Base-by-base conservation (phyloP, 2,113 vertebrate genomes). In the Crotalus tigris region DNA sequence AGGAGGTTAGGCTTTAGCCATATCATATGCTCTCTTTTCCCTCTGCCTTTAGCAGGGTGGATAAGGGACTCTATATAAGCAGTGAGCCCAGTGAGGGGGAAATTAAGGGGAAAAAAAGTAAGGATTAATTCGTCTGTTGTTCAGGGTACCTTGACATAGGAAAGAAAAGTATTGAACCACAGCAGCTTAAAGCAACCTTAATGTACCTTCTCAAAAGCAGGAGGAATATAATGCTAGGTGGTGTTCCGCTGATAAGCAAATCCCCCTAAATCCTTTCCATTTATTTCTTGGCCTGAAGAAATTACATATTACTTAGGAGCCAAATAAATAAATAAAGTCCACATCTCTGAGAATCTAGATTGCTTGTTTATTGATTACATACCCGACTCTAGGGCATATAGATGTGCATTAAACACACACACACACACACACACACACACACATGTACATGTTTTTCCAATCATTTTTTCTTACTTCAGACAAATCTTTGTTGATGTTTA, bases 241-340 rank as follows among this genome's bases (percentile, higher is more conserved):
- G 97, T 97, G 95, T 97, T 97, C 95, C 92, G 97, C 97, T 98
- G 98, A 98, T 98, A 98, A 98, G 98, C 97, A 98, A 98, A 98
- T 98, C 98, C 98, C 91, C 95, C 96, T 96, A 98, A 98, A 98
- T 98, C 98, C 98, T 96, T 98, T 97, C 98, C 97, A 98, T 98
- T 98, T 98, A 98, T 98, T 98, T 98, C 97, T 97, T 97, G 97
- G 97, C 97, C 96, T 95, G 92, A 96, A 97, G 97, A 98, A 98
- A 98, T 98, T 96, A 98, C 95, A 97, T 97, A 97, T 97, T 98
- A 98, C 98, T 98, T 97, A 98, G 96, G 85, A 96, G 91, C 54
- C 95, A 96, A 86, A n/a, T 85, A 21, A 61, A 75, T 57, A 53
- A 96, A 94, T 90, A 91, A 94, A 93, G 92, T 1, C 11, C 93